Evolutionary conservation across 92 coral and sea anemone genomes (phyloP), one percentile per base, ranked within the genome.

Genomic region (Desmophyllum pertusum): DNA sequence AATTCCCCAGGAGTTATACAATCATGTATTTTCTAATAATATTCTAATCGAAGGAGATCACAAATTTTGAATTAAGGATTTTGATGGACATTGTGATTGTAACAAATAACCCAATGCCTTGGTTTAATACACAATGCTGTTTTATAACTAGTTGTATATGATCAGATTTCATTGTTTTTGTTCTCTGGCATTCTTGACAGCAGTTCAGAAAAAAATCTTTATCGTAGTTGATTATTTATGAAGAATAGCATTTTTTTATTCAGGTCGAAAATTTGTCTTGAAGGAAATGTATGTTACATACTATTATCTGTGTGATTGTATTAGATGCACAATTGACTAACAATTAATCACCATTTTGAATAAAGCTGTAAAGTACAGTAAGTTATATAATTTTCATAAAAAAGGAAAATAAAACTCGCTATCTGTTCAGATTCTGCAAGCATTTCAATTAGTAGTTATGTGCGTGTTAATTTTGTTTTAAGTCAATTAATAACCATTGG

Each of bases 381-480:
- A 62, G 37, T 27, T 25, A 10, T 67, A n/a, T n/a, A n/a, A n/a
- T 62, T 27, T 21, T 7, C 13, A 27, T 21, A 4, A 13, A 9
- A 69, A 5, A 2, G 19, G 45, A 23, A 36, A 67, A 23, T 36
- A 29, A 50, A 66, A 35, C 43, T 43, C 39, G 40, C 55, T 78
- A 78, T 78, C 73, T 42, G 1, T 80, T 36, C 48, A 48, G 64
- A 51, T 50, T 23, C 19, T 46, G 43, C 40, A 6, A 45, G 48
- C 66, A 80, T 33, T 80, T 18, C 75, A 68, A 45, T 80, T 80
- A 30, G 66, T 40, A 48, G 76, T 51, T 59, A 21, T 68, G 30
- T 80, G 84, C 61, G n/a, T 66, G 64, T 45, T 65, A 65, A 79
- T 79, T 79, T 80, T 78, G 83, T 43, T 65, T 79, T 2, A 46